Percentiles rank a stretch among this genome's conserved stretches.
Conservation (phyloP, 2,888 invertebrate species). For the Meteorus colon region DNA sequence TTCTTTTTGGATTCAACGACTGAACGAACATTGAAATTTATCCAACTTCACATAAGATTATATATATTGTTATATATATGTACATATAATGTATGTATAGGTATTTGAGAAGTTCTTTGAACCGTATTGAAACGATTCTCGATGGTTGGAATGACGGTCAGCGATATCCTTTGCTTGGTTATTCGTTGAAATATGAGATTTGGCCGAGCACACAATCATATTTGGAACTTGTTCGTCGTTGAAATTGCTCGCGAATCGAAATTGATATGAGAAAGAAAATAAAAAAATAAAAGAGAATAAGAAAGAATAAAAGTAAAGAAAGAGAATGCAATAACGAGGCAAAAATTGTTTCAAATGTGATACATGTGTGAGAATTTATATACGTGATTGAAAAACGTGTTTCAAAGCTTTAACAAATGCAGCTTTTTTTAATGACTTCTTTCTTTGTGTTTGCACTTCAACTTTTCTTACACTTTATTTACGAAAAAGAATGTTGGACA, state of each 20-base stretch:
- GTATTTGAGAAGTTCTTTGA: conserved; percentile 5
- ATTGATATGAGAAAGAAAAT: conserved; percentile 35
- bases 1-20: background rate
- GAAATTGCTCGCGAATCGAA: conserved; percentile 21
- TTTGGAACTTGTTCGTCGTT: conserved; percentile 16
- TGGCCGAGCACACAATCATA: conserved; percentile 6
- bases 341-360: background rate
- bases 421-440: too few species aligned
- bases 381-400: too few species aligned
- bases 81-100: background rate
- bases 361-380: background rate
- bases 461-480: too few species aligned
- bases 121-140: conserved; percentile 4
- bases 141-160: conserved; percentile 8
- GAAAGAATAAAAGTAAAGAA: conserved; percentile 9
- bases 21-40: background rate
- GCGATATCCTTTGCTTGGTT: conserved; percentile 6
- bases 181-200: conserved; percentile 23
- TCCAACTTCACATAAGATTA: background rate
- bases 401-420: too few species aligned
- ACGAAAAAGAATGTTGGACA: too few species aligned
- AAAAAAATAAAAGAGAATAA: conserved; percentile 18
- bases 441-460: too few species aligned
- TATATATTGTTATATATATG: background rate
- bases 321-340: conserved; percentile 1